Conservation (phyloP, 2,888 invertebrate species). For the Noctua janthe region DNA sequence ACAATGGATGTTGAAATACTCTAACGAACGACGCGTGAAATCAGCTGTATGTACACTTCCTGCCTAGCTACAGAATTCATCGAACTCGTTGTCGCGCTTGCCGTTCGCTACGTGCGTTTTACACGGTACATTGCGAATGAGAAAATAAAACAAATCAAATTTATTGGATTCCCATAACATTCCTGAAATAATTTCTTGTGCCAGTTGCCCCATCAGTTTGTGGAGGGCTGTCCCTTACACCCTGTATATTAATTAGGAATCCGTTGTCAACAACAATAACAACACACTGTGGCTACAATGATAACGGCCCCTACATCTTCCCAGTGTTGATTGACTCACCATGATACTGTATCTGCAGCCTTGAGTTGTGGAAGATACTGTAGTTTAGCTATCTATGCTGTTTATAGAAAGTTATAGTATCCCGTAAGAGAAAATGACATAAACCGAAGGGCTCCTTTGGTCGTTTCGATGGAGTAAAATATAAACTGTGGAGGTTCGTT, state of each 20-base stretch:
- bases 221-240: too few species aligned
- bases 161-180: too few species aligned
- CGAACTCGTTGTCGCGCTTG: too few species aligned
- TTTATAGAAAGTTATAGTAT: background rate
- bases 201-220: too few species aligned
- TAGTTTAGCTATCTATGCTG: background rate
- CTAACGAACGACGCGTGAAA: too few species aligned
- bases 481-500: slow-evolving; percentile 31
- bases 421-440: slow-evolving; percentile 28
- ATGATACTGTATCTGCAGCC: background rate
- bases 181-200: too few species aligned
- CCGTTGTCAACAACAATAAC: background rate
- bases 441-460: slow-evolving; percentile 18
- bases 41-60: too few species aligned
- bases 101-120: too few species aligned
- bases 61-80: too few species aligned
- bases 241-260: background rate
- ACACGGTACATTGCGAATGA: too few species aligned
- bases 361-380: background rate
- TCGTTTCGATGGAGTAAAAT: slow-evolving; percentile 39
- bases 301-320: background rate
- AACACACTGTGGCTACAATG: background rate
- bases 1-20: too few species aligned
- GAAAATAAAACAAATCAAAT: too few species aligned
- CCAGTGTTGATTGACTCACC: background rate